Conservation (phyloP, 23 tunicate genomes). For the Trididemnum clinides region DNA sequence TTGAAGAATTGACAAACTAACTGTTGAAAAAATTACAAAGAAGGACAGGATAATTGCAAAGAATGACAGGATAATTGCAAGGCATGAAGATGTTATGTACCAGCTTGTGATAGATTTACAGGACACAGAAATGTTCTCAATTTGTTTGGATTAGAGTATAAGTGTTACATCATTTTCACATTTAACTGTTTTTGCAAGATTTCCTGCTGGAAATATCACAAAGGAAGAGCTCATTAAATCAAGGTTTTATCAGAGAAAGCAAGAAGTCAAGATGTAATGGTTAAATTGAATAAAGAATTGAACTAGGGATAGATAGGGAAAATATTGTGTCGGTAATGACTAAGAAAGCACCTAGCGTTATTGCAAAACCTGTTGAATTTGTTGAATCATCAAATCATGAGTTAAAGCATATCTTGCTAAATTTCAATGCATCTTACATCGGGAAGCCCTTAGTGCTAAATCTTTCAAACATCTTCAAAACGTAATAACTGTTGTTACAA, state of each 20-base stretch:
- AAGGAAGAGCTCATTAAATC: neutral
- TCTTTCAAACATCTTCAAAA: neutral
- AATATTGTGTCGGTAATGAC: constrained; percentile 21
- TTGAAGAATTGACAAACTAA: constrained; percentile 49
- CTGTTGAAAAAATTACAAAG: constrained; percentile 31
- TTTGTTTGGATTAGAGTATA: constrained; percentile 43
- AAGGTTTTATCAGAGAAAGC: constrained; percentile 23
- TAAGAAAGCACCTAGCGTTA: constrained; percentile 18
- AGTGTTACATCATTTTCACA: constrained; percentile 7
- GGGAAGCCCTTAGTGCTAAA: constrained; percentile 39
- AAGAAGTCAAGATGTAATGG: constrained; percentile 40
- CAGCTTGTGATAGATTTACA: constrained; percentile 30
- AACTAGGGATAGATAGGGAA: constrained; percentile 14
- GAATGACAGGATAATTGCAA: too few relatives aligned
- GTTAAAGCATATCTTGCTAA: constrained; percentile 18
- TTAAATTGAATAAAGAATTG: constrained; percentile 25
- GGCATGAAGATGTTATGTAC: constrained; percentile 32
- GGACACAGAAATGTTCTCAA: constrained; percentile 27
- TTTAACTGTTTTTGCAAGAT: constrained; percentile 35
- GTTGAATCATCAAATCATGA: neutral
- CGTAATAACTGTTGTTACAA: neutral
- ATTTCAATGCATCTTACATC: constrained; percentile 28
- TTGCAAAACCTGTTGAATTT: constrained; percentile 33
- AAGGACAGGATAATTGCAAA: constrained; percentile 40
- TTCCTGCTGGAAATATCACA: constrained; percentile 26